A percentile compares a stretch with the other conserved stretches of the same genome.
Evolutionary conservation across 2,888 invertebrate species (phyloP).

Genomic region (Aromia moschata): DNA sequence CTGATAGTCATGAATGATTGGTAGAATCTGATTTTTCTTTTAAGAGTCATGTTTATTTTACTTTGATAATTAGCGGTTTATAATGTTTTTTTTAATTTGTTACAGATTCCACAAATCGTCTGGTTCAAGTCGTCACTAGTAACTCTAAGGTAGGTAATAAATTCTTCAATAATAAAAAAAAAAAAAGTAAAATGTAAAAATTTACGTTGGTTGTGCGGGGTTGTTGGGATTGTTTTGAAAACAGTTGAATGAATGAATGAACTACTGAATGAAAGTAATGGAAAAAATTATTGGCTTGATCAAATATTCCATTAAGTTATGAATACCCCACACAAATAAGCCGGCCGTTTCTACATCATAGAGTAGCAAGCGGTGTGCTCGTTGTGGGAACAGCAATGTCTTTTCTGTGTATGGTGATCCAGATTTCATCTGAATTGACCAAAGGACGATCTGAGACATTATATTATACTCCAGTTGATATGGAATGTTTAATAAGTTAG

Average conservation of each 20-base stretch:
- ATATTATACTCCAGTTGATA: no score
- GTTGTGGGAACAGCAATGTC: slow-evolving; percentile 56
- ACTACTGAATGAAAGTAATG: no score
- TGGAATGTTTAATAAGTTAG: no score
- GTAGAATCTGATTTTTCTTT: slow-evolving; percentile 23
- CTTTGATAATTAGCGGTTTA: neutral
- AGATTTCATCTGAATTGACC: slow-evolving; percentile 44
- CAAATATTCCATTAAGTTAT: neutral
- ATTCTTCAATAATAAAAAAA: neutral
- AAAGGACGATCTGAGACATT: slow-evolving; percentile 55
- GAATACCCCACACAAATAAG: slow-evolving; percentile 58
- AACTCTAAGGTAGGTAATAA: neutral
- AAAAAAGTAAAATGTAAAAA: neutral
- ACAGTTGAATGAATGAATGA: no score
- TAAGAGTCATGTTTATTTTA: no score
- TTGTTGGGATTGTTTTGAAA: no score
- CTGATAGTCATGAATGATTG: slow-evolving; percentile 36
- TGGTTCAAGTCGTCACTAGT: neutral
- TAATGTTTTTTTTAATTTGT: slow-evolving; percentile 8
- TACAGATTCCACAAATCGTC: slow-evolving; percentile 1
- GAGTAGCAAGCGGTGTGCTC: slow-evolving; percentile 54
- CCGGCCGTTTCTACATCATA: slow-evolving; percentile 53
- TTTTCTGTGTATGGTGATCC: slow-evolving; percentile 55
- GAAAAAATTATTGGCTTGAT: slow-evolving; percentile 1
- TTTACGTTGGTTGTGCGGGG: neutral